These are phyloP conservation scores for Mylabris sibirica DNA, from an alignment of 2,888 invertebrate genomes.

Conservation along the genomic window DNA sequence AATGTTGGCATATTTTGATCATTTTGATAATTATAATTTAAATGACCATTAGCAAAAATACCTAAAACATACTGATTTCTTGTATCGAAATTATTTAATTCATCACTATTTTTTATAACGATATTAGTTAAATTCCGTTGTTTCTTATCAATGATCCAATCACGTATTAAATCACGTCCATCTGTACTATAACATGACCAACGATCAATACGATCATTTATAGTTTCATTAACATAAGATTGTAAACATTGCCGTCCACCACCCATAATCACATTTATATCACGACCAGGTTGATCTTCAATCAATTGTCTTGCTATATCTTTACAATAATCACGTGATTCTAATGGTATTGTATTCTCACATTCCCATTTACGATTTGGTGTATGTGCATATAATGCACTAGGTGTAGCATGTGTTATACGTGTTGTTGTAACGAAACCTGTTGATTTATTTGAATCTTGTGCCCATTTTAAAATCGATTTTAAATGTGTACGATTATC, in stretches of 20 bases:
- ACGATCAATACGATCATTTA: conserved; percentile 62
- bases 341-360: conserved; percentile 70
- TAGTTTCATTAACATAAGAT: conserved; percentile 64
- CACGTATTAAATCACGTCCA: conserved; percentile 75
- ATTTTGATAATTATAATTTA: conserved; percentile 77
- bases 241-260: conserved; percentile 79
- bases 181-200: conserved; percentile 72
- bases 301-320: conserved; percentile 87
- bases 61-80: conserved; percentile 81
- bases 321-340: conserved; percentile 68
- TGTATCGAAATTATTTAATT: conserved; percentile 69
- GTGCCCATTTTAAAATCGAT: conserved; percentile 76
- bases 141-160: conserved; percentile 69
- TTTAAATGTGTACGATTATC: conserved; percentile 66
- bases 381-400: conserved; percentile 79
- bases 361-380: conserved; percentile 84
- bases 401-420: conserved; percentile 89
- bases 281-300: conserved; percentile 78
- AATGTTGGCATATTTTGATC: conserved; percentile 80
- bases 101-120: conserved; percentile 73
- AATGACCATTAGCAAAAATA: conserved; percentile 82
- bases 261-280: conserved; percentile 85
- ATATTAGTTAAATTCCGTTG: conserved; percentile 64
- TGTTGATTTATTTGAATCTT: conserved; percentile 78
- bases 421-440: conserved; percentile 90